Evolutionary conservation across 1,140 invertebrate species (phyloP), one percentile per base, ranked within the genome.

Genomic region (Magallana ariakensis): DNA sequence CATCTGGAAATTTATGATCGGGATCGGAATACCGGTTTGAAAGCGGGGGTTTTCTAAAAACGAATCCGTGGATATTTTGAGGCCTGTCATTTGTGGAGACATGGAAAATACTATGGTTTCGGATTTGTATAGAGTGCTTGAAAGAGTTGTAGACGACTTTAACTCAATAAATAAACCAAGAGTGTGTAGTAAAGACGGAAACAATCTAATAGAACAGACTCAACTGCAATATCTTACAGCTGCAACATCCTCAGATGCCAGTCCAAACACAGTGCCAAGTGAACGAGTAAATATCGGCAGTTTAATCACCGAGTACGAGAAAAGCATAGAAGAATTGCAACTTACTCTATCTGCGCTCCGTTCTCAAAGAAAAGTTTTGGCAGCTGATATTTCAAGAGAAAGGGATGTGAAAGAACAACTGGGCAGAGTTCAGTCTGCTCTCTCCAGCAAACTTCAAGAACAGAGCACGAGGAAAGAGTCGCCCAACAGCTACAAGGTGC

Each of bases 251-350:
- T 26, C 66, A 1, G 66, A 75, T 26, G 11, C 19, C 19, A 75
- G 66, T 11, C 22, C 33, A 33, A 22, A 26, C 33, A 75, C 10
- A 75, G 22, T 26, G 13, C 13, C 22, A 3, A 75, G 66, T 75
- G 66, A 75, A 33, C 22, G 9, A 1, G 22, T 75, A 0, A 8
- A 75, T 26, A 75, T 75, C 9, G 22, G 11, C 11, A 75, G 9
- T 11, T 22, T 75, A 13, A 75, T 75, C 22, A 19, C 22, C 2
- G 66, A 75, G 15, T 75, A 75, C 22, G 80, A 82, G 54, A n/a
- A 82, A n/a, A 82, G 46, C 55, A 82, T 82, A 55, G 80, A 54
- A 19, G 46, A 82, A n/a, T 26, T 82, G 9, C 80, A 82, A 22
- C 16, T 55, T 0, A 82, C 80, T 15, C 33, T 82, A 9, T 82